Conservation (phyloP, 2,888 invertebrate species). For the Ferdinandea cuprea region DNA sequence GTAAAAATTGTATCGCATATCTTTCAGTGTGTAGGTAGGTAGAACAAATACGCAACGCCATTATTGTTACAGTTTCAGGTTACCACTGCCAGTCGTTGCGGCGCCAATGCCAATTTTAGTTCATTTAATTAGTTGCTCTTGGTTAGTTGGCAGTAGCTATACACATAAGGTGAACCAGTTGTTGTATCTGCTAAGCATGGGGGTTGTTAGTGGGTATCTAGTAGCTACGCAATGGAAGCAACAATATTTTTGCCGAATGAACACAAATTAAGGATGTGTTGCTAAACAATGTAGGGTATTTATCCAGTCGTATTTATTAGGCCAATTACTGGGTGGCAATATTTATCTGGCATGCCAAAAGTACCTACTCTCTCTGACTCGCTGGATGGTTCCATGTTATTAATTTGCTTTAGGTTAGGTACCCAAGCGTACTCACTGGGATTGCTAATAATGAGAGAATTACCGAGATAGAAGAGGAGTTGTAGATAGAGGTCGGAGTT, state of each 20-base stretch:
- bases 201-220: neutral
- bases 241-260: constrained; percentile 15
- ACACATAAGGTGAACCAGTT: neutral
- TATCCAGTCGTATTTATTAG: constrained; percentile 10
- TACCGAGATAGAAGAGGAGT: neutral
- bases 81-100: neutral
- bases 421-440: neutral
- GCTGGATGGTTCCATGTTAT: neutral
- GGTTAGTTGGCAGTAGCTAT: constrained; percentile 8
- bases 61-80: neutral
- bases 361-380: neutral
- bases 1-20: neutral
- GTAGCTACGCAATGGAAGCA: neutral
- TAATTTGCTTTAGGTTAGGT: neutral
- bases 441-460: constrained; percentile 17
- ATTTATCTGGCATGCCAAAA: constrained; percentile 7
- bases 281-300: constrained; percentile 19
- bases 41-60: too few relatives aligned
- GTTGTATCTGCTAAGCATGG: neutral
- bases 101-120: constrained; percentile 19
- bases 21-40: neutral
- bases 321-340: constrained; percentile 21
- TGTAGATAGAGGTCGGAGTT: neutral
- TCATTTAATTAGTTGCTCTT: constrained; percentile 53
- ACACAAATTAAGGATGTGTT: constrained; percentile 9